A percentile compares a stretch with the other conserved stretches of the same genome.
Evolutionary conservation across 2,113 vertebrate species (phyloP).

Genomic region (Calypte anna): DNA sequence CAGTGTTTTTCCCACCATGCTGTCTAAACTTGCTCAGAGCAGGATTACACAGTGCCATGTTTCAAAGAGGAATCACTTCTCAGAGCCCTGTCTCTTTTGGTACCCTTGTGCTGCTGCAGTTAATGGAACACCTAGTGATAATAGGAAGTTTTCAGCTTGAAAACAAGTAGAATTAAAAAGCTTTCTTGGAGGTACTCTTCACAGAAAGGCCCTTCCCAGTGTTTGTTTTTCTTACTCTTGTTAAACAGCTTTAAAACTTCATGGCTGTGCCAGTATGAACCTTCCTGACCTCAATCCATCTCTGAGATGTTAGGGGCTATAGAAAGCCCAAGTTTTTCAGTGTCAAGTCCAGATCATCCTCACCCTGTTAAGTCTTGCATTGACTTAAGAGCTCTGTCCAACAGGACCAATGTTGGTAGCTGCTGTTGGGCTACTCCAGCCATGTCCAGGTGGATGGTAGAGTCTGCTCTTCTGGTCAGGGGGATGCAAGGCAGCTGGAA

Average conservation of each 20-base stretch:
- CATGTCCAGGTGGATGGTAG: not conserved
- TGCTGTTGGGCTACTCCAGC: not conserved
- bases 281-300: not conserved
- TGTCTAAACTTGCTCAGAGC: conserved; percentile 52
- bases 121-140: not conserved
- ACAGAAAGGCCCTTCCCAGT: not conserved
- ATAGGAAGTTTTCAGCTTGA: conserved; percentile 25
- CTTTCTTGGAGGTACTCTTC: not conserved
- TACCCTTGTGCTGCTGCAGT: not conserved
- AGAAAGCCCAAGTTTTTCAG: not conserved
- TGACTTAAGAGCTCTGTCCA: not conserved
- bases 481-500: not conserved
- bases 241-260: not conserved
- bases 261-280: not conserved
- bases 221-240: not conserved
- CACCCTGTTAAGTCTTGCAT: not conserved
- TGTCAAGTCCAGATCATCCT: fast-evolving
- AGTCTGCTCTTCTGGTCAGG: fast-evolving
- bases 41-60: conserved; percentile 1
- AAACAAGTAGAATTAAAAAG: conserved; percentile 29
- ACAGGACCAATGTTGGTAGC: fast-evolving
- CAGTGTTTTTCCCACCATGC: conserved; percentile 55
- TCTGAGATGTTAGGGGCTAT: not conserved
- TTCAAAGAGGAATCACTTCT: conserved; percentile 58
- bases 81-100: not conserved